Percentiles rank a stretch among this genome's conserved stretches.
phyloP scores from a whole-genome alignment of 2,797 vertebrate species.

The Crocidura indochinensis region DNA sequence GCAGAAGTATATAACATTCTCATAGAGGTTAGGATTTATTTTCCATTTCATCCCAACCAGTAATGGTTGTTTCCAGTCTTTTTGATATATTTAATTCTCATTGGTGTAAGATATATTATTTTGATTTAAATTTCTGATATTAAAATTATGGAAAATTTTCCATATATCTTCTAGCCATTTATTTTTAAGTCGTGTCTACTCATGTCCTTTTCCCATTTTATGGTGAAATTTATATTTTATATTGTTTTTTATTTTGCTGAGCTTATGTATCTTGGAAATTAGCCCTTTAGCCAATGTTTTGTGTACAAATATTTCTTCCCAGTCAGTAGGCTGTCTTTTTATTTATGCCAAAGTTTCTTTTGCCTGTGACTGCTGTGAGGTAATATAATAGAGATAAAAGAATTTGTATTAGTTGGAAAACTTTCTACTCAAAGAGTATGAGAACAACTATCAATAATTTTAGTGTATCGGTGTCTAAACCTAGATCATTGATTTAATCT shows the following conservation, averaged over 20 bases:
- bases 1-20: too few species aligned
- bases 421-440: not conserved
- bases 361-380: not conserved
- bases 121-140: not conserved
- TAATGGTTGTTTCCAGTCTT: not conserved
- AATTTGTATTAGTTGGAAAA: conserved; percentile 47
- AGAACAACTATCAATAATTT: not conserved
- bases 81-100: not conserved
- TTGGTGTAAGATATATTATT: not conserved
- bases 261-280: too few species aligned
- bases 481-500: not conserved
- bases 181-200: too few species aligned
- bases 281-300: too few species aligned
- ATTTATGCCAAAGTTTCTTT: too few species aligned
- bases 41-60: not conserved
- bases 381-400: conserved; percentile 54
- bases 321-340: too few species aligned
- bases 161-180: too few species aligned
- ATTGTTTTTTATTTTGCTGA: too few species aligned
- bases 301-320: too few species aligned
- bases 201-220: too few species aligned
- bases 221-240: too few species aligned
- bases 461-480: not conserved
- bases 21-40: not conserved
- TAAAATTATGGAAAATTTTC: too few species aligned